These are phyloP conservation scores for Tetheella fluctuosa DNA, from an alignment of 2,888 invertebrate species.

Conservation along the genomic window DNA sequence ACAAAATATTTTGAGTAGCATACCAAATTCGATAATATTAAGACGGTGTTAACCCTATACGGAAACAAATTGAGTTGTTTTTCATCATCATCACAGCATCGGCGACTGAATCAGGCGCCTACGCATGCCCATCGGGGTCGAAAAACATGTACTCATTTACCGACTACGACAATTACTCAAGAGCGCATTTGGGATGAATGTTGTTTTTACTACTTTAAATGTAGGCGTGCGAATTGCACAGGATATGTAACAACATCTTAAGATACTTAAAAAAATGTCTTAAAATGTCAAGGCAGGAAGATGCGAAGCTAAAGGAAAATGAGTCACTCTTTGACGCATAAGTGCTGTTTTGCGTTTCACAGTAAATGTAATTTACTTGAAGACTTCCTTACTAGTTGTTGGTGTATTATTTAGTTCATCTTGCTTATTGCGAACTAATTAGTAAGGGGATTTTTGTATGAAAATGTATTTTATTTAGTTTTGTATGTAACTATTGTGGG, in stretches of 20 bases:
- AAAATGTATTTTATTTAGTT: not conserved
- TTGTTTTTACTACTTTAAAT: constrained; percentile 17
- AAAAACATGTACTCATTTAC: constrained; percentile 21
- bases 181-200: constrained; percentile 40
- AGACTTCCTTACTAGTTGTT: constrained; percentile 4
- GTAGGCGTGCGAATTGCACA: constrained; percentile 7
- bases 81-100: constrained; percentile 42
- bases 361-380: not conserved
- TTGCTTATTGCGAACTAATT: not conserved
- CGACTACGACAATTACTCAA: constrained; percentile 51
- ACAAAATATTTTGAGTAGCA: too few species aligned
- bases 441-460: not conserved
- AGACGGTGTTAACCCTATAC: constrained; percentile 45
- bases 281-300: constrained; percentile 20
- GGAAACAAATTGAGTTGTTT: constrained; percentile 64
- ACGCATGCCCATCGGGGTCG: constrained; percentile 39
- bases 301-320: constrained; percentile 13
- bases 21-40: too few species aligned
- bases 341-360: constrained; percentile 1
- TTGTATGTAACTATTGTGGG: not conserved
- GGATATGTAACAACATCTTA: constrained; percentile 6
- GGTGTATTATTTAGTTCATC: not conserved
- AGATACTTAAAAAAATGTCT: constrained; percentile 8
- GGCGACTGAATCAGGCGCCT: constrained; percentile 43
- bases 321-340: constrained; percentile 12